Evolutionary conservation across 2,797 vertebrate species (phyloP).

Genomic region (Amblyopsis hoosieri): DNA sequence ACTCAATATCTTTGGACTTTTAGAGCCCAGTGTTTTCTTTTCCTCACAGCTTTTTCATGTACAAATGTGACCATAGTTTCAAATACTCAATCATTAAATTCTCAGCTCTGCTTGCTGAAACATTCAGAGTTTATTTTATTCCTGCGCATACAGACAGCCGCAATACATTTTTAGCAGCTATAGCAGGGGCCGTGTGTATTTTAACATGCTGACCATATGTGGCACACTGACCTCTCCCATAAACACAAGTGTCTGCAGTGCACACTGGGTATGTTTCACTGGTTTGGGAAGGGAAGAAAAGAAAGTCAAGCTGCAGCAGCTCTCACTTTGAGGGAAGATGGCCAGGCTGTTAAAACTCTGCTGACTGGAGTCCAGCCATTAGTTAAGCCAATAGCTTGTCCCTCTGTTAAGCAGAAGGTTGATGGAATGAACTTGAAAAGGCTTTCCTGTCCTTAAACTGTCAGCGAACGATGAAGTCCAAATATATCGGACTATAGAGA

Average conservation of each 20-base stretch:
- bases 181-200: conserved; percentile 80
- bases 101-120: conserved; percentile 73
- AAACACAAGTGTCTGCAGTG: conserved; percentile 75
- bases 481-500: conserved; percentile 58
- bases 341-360: conserved; percentile 70
- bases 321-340: conserved; percentile 68
- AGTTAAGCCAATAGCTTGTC: conserved; percentile 65
- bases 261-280: conserved; percentile 61
- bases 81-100: conserved; percentile 83
- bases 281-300: conserved; percentile 48
- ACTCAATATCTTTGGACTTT: conserved; percentile 75
- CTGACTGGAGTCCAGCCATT: conserved; percentile 65
- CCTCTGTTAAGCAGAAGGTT: conserved; percentile 74
- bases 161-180: conserved; percentile 80
- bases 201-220: conserved; percentile 81
- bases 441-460: conserved; percentile 62
- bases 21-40: conserved; percentile 63
- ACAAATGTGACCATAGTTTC: conserved; percentile 75
- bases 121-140: conserved; percentile 83
- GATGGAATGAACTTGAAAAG: conserved; percentile 74
- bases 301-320: conserved; percentile 60
- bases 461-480: conserved; percentile 65
- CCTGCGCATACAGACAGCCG: conserved; percentile 80
- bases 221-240: conserved; percentile 79
- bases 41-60: conserved; percentile 61